These are phyloP conservation scores for Tiaroga cobitis DNA, from an alignment of 2,797 vertebrate species.

Conservation along the genomic window DNA sequence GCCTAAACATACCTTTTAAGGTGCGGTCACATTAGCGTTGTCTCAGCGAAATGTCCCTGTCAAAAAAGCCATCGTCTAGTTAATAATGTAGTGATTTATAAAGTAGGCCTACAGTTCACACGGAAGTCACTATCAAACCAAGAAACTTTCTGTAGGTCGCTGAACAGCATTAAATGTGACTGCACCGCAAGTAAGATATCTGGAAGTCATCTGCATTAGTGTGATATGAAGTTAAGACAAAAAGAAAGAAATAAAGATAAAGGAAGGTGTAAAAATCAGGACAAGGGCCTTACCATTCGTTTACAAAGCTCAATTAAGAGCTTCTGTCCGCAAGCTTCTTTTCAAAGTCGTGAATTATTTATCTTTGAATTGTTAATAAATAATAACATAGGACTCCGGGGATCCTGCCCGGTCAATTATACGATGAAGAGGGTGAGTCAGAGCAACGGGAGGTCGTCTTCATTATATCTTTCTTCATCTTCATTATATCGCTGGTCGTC, in stretches of 20 bases:
- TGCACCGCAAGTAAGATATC: background rate
- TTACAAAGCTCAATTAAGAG: conserved; percentile 90
- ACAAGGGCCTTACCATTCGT: conserved; percentile 68
- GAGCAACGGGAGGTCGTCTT: conserved; percentile 86
- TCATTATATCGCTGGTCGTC: conserved; percentile 90
- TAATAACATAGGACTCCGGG: conserved; percentile 94
- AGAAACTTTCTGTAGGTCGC: background rate
- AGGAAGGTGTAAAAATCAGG: conserved; percentile 1
- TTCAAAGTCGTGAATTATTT: conserved; percentile 94
- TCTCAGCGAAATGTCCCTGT: too few species aligned
- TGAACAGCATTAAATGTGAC: conserved; percentile 25
- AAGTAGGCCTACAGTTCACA: background rate
- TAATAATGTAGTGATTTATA: background rate
- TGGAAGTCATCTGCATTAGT: background rate
- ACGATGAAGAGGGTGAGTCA: conserved; percentile 85
- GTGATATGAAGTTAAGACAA: background rate
- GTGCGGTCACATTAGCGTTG: too few species aligned
- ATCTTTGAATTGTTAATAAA: conserved; percentile 99
- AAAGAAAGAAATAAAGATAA: background rate
- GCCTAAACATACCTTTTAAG: too few species aligned
- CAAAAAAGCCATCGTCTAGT: too few species aligned
- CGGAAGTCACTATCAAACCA: background rate
- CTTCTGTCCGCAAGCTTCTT: conserved; percentile 83
- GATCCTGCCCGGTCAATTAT: conserved; percentile 94
- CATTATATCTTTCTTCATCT: conserved; percentile 86